phyloP scores from a whole-genome alignment of 2,888 invertebrate genomes.

The Lasioglossum pauxillum region DNA sequence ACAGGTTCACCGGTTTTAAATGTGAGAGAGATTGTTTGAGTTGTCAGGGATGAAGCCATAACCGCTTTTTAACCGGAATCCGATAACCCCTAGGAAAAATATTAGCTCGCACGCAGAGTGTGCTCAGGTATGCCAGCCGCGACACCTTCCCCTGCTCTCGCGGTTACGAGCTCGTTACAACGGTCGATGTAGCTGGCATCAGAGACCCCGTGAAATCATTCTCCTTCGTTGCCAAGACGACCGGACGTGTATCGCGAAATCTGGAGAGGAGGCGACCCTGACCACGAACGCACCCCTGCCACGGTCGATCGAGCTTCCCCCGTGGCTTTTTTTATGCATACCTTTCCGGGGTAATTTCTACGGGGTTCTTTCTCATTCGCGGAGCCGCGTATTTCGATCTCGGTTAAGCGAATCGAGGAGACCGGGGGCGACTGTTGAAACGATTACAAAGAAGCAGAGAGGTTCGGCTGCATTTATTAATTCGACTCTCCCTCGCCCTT shows the following conservation, averaged over 20 bases:
- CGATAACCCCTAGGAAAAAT: background rate
- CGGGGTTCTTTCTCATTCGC: background rate
- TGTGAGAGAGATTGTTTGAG: background rate
- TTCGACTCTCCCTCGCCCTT: slow-evolving; percentile 5
- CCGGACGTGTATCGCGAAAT: slow-evolving; percentile 62
- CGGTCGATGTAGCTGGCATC: slow-evolving; percentile 69
- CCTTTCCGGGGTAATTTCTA: slow-evolving; percentile 14
- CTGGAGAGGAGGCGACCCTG: slow-evolving; percentile 59
- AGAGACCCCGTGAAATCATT: slow-evolving; percentile 62
- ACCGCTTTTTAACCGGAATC: background rate
- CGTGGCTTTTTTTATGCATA: background rate
- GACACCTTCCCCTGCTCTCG: background rate
- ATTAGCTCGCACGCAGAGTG: background rate
- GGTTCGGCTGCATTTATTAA: background rate
- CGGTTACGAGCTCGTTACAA: slow-evolving; percentile 61
- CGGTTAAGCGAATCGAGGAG: background rate
- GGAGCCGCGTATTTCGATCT: background rate
- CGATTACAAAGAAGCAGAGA: background rate
- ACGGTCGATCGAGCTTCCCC: slow-evolving; percentile 62
- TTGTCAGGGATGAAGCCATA: background rate
- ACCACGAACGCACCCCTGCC: slow-evolving; percentile 48
- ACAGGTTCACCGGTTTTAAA: background rate
- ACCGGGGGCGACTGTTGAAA: background rate
- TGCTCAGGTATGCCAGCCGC: background rate
- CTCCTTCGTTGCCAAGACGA: slow-evolving; percentile 69